Evolutionary conservation across 2,113 vertebrate genomes (phyloP).

Genomic region (Prunella himalayana): DNA sequence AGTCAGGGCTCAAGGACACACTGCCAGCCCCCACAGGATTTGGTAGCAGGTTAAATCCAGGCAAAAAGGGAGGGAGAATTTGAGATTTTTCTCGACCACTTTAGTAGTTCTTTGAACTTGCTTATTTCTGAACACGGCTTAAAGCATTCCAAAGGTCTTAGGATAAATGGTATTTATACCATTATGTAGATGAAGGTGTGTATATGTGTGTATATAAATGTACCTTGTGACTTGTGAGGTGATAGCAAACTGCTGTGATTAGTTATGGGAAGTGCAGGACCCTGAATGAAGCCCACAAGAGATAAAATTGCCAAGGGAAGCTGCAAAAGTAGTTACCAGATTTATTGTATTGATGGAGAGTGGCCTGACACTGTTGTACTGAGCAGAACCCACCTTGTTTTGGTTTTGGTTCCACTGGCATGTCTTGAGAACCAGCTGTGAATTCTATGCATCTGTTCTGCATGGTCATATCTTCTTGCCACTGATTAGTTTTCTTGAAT

Average conservation of each 20-base stretch:
- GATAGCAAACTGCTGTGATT: background rate
- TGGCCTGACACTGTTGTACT: background rate
- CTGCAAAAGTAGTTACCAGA: background rate
- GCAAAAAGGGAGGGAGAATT: background rate
- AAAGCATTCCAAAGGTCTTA: background rate
- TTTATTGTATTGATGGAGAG: background rate
- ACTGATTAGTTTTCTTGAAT: background rate
- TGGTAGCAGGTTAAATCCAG: background rate
- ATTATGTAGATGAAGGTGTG: background rate
- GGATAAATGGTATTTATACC: background rate
- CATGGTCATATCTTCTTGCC: background rate
- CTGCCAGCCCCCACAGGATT: background rate
- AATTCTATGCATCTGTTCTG: background rate
- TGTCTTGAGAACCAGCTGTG: background rate
- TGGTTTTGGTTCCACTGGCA: background rate
- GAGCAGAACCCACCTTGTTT: background rate
- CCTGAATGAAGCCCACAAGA: background rate
- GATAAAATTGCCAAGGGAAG: background rate
- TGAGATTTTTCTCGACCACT: background rate
- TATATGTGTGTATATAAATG: accelerated
- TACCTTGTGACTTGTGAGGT: accelerated
- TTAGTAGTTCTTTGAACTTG: background rate
- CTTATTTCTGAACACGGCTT: background rate
- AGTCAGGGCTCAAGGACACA: background rate
- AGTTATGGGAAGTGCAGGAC: background rate